phyloP scores from a whole-genome alignment of 2,888 invertebrate species.

The Ceraclea dissimilis region DNA sequence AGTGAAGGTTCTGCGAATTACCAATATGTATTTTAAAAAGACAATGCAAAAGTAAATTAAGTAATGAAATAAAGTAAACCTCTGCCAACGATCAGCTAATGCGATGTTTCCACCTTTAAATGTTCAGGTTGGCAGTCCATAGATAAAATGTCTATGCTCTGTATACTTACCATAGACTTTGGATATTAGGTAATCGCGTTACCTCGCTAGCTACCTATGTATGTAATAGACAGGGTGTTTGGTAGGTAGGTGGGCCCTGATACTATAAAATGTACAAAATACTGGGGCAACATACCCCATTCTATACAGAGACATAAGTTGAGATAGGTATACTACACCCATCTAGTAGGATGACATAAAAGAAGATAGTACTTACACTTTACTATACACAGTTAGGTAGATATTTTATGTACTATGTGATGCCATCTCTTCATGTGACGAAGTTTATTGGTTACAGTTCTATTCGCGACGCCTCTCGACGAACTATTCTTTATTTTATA shows the following conservation, averaged over 20 bases:
- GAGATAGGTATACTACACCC: conserved; percentile 15
- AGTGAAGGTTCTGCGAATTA: too few species aligned
- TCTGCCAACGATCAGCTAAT: too few species aligned
- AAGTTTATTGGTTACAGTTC: conserved; percentile 25
- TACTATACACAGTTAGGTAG: too few species aligned
- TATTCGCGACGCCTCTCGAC: conserved; percentile 19
- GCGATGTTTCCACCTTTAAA: too few species aligned
- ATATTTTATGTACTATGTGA: conserved; percentile 4
- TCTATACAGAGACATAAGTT: background rate
- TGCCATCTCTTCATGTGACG: conserved; percentile 18
- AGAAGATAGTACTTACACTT: conserved; percentile 20
- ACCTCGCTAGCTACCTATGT: background rate
- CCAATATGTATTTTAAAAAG: too few species aligned
- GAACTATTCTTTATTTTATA: conserved; percentile 10
- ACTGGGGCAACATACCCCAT: conserved; percentile 16
- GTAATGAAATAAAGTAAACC: too few species aligned
- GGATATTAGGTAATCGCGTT: conserved; percentile 13
- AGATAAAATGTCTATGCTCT: too few species aligned
- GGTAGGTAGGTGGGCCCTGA: conserved; percentile 4
- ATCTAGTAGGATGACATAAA: conserved; percentile 24
- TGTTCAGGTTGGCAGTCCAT: too few species aligned
- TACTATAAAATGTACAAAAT: conserved; percentile 15
- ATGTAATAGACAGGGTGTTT: conserved; percentile 6
- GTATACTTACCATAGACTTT: too few species aligned
- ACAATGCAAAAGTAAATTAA: too few species aligned